Percentiles rank a stretch among this genome's conserved stretches.
phyloP scores from a whole-genome alignment of 2,113 vertebrate genomes.

The Callorhinus ursinus region DNA sequence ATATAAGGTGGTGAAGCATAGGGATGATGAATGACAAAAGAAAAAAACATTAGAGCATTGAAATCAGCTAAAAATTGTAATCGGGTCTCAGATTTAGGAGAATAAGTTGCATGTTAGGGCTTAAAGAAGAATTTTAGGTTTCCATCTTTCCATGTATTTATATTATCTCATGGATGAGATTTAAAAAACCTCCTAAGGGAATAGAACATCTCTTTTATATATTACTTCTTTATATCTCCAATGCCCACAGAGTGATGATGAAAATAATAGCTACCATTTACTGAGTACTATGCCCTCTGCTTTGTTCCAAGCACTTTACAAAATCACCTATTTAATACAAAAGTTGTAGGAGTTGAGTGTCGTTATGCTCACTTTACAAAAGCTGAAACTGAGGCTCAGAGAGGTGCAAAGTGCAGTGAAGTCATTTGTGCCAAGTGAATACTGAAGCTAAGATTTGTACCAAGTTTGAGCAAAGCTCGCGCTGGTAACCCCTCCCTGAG shows the following conservation, averaged over 20 bases:
- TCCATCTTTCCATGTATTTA: not conserved
- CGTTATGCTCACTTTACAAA: not conserved
- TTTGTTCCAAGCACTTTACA: not conserved
- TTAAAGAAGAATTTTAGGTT: not conserved
- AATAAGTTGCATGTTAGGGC: not conserved
- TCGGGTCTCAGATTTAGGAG: not conserved
- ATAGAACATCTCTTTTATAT: not conserved
- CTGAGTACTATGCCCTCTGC: not conserved
- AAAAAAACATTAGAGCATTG: not conserved
- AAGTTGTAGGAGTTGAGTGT: not conserved
- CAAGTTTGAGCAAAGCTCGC: not conserved
- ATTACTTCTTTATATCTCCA: not conserved
- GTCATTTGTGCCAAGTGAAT: not conserved
- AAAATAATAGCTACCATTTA: not conserved
- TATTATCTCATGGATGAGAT: not conserved
- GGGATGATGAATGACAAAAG: not conserved
- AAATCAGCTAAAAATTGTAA: not conserved
- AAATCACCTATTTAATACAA: not conserved
- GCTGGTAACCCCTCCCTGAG: no score
- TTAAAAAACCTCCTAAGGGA: conserved; percentile 13
- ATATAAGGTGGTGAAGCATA: not conserved
- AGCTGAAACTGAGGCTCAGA: not conserved
- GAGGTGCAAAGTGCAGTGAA: not conserved
- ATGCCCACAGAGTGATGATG: not conserved
- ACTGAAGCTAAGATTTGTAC: not conserved